Evolutionary conservation across 1,140 invertebrate genomes (phyloP), one percentile per base, ranked within the genome.

Genomic region (Holotrichia oblita): DNA sequence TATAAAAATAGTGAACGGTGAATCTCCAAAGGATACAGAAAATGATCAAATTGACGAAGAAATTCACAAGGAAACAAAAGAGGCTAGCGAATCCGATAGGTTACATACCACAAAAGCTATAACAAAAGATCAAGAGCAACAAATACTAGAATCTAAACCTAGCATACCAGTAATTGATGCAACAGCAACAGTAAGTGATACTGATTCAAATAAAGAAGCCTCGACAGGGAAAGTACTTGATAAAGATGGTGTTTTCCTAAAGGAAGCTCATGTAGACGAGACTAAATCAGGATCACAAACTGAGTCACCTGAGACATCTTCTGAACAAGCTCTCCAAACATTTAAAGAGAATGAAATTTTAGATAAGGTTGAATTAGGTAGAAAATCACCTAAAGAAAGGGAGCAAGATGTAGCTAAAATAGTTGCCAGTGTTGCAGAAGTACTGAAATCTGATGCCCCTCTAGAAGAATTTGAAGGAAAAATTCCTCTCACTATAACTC

Each of bases 371-470:
- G 82, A 84, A 76, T 80, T 84, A 76, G 85, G 85, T 40, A 79
- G 81, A 78, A 85, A 84, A 83, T 86, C 84, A 12, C 83, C 82
- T 17, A 83, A 84, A 82, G 85, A 84, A 83, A 75, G 84, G 44
- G 86, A 87, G 82, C 81, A 85, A 82, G 85, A 86, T 69, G 83
- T 86, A 41, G 84, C 82, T 44, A 86, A 85, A 79, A 87, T 87
- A 42, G 85, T 87, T 8, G 83, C 83, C 9, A 85, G 83, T 75
- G 86, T 87, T 44, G 86, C 86, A 8, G 84, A 85, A 80, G 91
- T 93, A 3, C 82, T 93, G 6, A 93, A 93, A 85, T 92, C 92
- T 0, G 91, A 92, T 77, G 92, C 91, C 81, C 91, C 90, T 73
- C 87, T 93, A 44, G 91, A 92, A 81, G 84, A 89, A 80, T 83